phyloP scores from a whole-genome alignment of 2,888 invertebrate species.

The Epinotia brunnichana region DNA sequence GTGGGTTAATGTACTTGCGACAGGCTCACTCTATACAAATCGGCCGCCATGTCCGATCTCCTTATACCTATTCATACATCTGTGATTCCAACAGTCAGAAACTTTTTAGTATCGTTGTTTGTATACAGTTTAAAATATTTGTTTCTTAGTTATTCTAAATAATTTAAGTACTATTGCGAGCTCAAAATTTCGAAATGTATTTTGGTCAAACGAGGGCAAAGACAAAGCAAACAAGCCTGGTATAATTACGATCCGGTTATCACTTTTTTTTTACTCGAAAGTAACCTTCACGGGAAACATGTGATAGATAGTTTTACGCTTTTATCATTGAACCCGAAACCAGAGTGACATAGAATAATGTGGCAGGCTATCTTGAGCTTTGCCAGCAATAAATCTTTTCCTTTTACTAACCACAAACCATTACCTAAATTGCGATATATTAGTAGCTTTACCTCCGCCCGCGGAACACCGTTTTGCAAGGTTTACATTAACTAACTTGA shows the following conservation, averaged over 20 bases:
- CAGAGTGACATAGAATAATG: slow-evolving; percentile 43
- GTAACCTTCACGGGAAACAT: slow-evolving; percentile 11
- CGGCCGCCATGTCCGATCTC: no score
- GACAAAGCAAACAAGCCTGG: not conserved
- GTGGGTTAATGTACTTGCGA: no score
- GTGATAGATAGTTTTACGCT: slow-evolving; percentile 37
- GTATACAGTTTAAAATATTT: no score
- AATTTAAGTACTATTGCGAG: no score
- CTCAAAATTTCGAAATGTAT: no score
- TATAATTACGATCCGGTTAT: not conserved
- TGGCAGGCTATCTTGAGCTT: slow-evolving; percentile 38
- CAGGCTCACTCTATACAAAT: no score
- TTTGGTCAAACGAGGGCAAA: no score
- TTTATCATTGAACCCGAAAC: slow-evolving; percentile 38
- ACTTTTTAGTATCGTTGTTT: no score
- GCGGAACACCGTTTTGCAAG: slow-evolving; percentile 9
- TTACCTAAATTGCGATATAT: slow-evolving; percentile 44
- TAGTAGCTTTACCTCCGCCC: slow-evolving; percentile 30
- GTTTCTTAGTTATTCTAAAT: no score
- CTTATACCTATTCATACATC: no score
- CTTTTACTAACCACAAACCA: slow-evolving; percentile 43
- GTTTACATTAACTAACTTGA: not conserved
- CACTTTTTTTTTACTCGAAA: not conserved
- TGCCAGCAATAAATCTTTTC: slow-evolving; percentile 42
- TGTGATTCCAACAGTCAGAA: no score